Percentiles rank a stretch among this genome's conserved stretches.
These are phyloP conservation scores for Dyspetes luteomarginatus DNA, from an alignment of 2,888 invertebrate genomes.

Conservation along the genomic window DNA sequence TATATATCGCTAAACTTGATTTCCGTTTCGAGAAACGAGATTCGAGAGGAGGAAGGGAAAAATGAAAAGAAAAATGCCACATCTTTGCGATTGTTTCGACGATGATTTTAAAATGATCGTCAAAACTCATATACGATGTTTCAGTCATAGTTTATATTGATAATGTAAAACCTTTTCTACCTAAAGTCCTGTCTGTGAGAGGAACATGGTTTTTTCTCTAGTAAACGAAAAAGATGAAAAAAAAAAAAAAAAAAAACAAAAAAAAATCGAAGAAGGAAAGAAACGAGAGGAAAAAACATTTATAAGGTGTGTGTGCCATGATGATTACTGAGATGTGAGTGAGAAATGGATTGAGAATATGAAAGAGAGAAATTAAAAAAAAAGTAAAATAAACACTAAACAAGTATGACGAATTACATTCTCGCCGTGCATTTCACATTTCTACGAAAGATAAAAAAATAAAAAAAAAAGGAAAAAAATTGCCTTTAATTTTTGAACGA, in stretches of 20 bases:
- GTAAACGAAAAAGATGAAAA: conserved; percentile 20
- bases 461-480: conserved; percentile 34
- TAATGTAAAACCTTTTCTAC: conserved; percentile 62
- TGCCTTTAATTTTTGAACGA: conserved; percentile 55
- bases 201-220: conserved; percentile 25
- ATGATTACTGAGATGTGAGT: conserved; percentile 31
- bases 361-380: background rate
- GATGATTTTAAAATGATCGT: background rate
- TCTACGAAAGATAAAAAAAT: conserved; percentile 41
- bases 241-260: conserved; percentile 10
- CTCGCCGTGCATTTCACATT: conserved; percentile 60
- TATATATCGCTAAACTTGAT: conserved; percentile 33
- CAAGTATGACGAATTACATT: conserved; percentile 40
- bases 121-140: conserved; percentile 27
- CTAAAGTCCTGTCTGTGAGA: conserved; percentile 51
- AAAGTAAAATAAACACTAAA: conserved; percentile 24
- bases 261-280: background rate
- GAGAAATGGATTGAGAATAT: conserved; percentile 4
- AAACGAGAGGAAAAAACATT: conserved; percentile 2
- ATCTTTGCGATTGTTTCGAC: conserved; percentile 33
- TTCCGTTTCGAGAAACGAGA: conserved; percentile 9
- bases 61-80: background rate
- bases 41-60: background rate
- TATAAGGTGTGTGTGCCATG: conserved; percentile 50
- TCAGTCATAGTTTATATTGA: conserved; percentile 51